Percentiles rank a stretch among this genome's conserved stretches.
phyloP scores from a whole-genome alignment of 1,140 invertebrate genomes.

The Hormaphis cornu region DNA sequence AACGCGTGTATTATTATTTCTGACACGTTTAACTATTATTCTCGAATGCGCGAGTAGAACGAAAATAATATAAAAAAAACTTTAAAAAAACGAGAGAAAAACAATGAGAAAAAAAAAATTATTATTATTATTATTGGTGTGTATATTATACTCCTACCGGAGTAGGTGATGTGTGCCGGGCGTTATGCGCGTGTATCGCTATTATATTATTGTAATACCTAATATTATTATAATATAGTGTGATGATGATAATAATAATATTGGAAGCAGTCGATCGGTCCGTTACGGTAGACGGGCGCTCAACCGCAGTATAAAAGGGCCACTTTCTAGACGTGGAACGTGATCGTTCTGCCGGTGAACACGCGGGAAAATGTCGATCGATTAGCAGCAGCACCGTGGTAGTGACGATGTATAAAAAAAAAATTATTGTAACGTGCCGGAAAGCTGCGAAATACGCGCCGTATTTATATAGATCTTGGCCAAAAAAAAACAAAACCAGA shows the following conservation, averaged over 20 bases:
- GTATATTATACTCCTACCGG: too few relatives aligned
- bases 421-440: background rate
- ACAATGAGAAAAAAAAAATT: too few relatives aligned
- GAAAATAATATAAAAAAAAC: too few relatives aligned
- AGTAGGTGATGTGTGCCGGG: too few relatives aligned
- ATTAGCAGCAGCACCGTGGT: background rate
- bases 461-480: background rate
- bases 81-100: too few relatives aligned
- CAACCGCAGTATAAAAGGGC: slow-evolving; percentile 28
- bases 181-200: too few relatives aligned
- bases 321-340: slow-evolving; percentile 19
- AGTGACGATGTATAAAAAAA: background rate
- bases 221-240: background rate
- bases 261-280: slow-evolving; percentile 25
- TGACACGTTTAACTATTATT: too few relatives aligned
- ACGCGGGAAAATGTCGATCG: slow-evolving; percentile 4
- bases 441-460: background rate
- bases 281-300: slow-evolving; percentile 10
- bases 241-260: slow-evolving; percentile 19
- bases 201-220: background rate
- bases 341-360: slow-evolving; percentile 26
- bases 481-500: background rate
- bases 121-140: too few relatives aligned
- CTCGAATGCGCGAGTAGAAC: too few relatives aligned
- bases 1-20: too few relatives aligned